Evolutionary conservation across 2,113 vertebrate genomes (phyloP).

Genomic region (Osmerus eperlanus): DNA sequence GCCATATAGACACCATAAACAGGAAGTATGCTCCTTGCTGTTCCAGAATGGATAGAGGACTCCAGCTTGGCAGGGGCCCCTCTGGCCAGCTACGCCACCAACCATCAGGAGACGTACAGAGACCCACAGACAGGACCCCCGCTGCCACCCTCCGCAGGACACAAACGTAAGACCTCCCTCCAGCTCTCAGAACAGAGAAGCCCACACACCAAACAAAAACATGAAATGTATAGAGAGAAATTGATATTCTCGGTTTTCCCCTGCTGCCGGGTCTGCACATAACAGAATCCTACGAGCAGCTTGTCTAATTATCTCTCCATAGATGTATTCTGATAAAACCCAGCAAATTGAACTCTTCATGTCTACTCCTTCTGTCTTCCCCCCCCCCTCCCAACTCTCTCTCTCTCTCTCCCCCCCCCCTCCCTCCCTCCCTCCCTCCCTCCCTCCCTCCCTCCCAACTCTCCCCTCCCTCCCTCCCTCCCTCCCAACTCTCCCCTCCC

Average conservation of each 20-base stretch:
- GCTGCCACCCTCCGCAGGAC: constrained; percentile 65
- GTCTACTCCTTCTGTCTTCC: constrained; percentile 20
- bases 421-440: neutral
- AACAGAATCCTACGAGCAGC: constrained; percentile 51
- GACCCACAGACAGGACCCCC: constrained; percentile 74
- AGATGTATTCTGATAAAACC: constrained; percentile 12
- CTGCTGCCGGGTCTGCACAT: constrained; percentile 46
- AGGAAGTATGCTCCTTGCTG: constrained; percentile 54
- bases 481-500: neutral
- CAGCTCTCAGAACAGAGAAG: too few relatives aligned
- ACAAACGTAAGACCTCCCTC: constrained; percentile 68
- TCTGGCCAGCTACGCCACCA: constrained; percentile 79
- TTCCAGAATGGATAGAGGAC: constrained; percentile 94
- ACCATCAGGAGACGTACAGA: constrained; percentile 87
- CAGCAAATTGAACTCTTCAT: constrained; percentile 51
- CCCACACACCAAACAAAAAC: too few relatives aligned
- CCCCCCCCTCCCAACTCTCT: neutral
- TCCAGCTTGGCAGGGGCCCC: constrained; percentile 81
- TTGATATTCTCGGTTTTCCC: constrained; percentile 1
- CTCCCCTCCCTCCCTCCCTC: neutral
- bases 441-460: neutral
- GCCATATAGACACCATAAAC: constrained; percentile 34
- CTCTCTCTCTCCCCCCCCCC: neutral
- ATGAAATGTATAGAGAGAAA: too few relatives aligned
- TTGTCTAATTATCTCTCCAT: constrained; percentile 54